Percentiles rank a stretch among this genome's conserved stretches.
phyloP scores from a whole-genome alignment of 2,888 invertebrate genomes.

The Koerneria pararmatus region DNA sequence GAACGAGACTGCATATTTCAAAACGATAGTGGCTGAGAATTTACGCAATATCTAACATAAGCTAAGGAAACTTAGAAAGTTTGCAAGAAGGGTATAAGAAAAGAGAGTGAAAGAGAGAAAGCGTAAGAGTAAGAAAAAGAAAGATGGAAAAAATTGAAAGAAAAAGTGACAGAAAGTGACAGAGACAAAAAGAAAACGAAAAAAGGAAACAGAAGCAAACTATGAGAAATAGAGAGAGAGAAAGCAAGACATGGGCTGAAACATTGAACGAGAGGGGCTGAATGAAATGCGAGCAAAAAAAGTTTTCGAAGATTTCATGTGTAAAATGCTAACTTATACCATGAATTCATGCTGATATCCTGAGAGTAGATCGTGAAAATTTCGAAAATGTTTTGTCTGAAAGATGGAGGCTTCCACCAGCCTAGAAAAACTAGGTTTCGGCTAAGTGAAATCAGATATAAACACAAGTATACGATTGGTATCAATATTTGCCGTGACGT shows the following conservation, averaged over 20 bases:
- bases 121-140: neutral
- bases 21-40: slow-evolving; percentile 11
- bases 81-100: slow-evolving; percentile 24
- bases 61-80: slow-evolving; percentile 18
- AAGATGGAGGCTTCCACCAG: too few species aligned
- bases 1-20: neutral
- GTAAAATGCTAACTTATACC: too few species aligned
- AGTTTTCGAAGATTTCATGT: too few species aligned
- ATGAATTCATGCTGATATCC: too few species aligned
- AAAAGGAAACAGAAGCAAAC: neutral
- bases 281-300: neutral
- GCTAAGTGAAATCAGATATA: too few species aligned
- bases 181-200: too few species aligned
- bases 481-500: too few species aligned
- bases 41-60: neutral
- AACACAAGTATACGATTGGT: too few species aligned
- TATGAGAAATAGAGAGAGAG: neutral
- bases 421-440: too few species aligned
- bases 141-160: slow-evolving; percentile 2
- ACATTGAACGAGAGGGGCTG: neutral
- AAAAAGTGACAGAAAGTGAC: neutral
- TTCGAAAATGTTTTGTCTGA: too few species aligned
- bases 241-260: neutral
- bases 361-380: too few species aligned
- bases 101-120: slow-evolving; percentile 11